Conservation (phyloP, 2,797 vertebrate genomes). For the Pelochelys cantorii region DNA sequence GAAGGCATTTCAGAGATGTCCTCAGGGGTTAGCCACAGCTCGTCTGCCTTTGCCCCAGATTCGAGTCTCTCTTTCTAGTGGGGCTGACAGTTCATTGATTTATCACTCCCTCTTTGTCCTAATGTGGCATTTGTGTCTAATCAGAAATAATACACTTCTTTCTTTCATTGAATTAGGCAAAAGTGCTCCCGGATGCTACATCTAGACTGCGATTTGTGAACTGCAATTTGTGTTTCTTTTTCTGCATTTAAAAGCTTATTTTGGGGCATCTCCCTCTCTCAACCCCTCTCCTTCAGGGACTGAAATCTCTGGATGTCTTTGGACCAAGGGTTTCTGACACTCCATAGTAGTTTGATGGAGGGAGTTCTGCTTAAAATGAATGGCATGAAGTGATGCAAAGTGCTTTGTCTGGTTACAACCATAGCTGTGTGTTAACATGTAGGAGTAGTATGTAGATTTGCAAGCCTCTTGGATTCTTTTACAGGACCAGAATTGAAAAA, state of each 20-base stretch:
- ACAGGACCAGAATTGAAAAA: neutral
- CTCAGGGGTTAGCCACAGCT: slow-evolving; percentile 51
- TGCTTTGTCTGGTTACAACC: neutral
- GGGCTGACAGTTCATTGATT: slow-evolving; percentile 30
- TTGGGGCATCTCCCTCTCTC: neutral
- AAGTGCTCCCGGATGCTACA: no score
- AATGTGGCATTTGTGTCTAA: no score
- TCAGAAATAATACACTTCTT: no score
- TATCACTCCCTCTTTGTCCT: slow-evolving; percentile 36
- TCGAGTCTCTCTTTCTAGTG: slow-evolving; percentile 3
- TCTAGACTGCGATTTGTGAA: no score
- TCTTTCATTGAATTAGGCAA: no score
- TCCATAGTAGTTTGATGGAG: neutral
- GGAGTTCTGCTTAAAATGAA: slow-evolving; percentile 5
- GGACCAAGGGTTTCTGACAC: neutral
- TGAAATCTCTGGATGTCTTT: neutral
- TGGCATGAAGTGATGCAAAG: neutral
- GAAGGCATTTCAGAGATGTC: slow-evolving; percentile 54
- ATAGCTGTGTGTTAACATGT: neutral
- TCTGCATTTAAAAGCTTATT: slow-evolving; percentile 29
- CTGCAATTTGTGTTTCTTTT: no score
- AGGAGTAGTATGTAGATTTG: neutral
- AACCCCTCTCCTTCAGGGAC: neutral
- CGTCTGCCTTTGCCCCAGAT: slow-evolving; percentile 32
- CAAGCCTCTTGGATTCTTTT: neutral